phyloP scores from a whole-genome alignment of 2,888 invertebrate species.

The Hirudinaria manillensis region DNA sequence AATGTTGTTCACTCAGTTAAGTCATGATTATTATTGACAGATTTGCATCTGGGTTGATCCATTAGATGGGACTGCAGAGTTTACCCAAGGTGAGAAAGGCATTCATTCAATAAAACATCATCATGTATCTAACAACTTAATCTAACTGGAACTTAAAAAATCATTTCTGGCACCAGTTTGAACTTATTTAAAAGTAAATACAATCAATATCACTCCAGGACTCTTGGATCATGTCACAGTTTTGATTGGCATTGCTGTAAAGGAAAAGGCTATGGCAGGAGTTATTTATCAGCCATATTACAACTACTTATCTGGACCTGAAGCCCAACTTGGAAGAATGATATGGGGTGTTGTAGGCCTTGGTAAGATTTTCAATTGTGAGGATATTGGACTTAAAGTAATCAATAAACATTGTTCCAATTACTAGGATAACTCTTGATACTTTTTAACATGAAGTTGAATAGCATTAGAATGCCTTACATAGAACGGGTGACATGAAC shows the following conservation, averaged over 20 bases:
- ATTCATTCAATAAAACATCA: background rate
- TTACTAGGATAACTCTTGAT: too few relatives aligned
- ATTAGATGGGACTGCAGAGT: constrained; percentile 94
- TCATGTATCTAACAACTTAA: too few relatives aligned
- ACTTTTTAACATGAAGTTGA: too few relatives aligned
- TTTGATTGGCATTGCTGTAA: constrained; percentile 85
- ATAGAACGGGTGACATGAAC: too few relatives aligned
- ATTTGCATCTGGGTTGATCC: constrained; percentile 78
- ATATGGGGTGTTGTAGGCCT: constrained; percentile 85
- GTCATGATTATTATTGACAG: constrained; percentile 25
- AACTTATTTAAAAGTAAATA: background rate
- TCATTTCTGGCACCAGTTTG: too few relatives aligned
- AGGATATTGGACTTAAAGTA: too few relatives aligned
- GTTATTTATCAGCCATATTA: constrained; percentile 96
- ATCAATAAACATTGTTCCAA: too few relatives aligned
- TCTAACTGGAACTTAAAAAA: too few relatives aligned
- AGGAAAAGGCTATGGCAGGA: constrained; percentile 82
- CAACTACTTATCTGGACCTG: constrained; percentile 56
- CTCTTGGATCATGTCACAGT: constrained; percentile 95
- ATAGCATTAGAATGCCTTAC: too few relatives aligned
- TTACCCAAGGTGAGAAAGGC: constrained; percentile 66
- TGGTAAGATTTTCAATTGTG: constrained; percentile 55
- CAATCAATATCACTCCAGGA: constrained; percentile 56
- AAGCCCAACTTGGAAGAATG: constrained; percentile 68
- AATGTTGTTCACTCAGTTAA: constrained; percentile 1